Conservation (phyloP, 1,140 invertebrate genomes). For the Tribolium castaneum region DNA sequence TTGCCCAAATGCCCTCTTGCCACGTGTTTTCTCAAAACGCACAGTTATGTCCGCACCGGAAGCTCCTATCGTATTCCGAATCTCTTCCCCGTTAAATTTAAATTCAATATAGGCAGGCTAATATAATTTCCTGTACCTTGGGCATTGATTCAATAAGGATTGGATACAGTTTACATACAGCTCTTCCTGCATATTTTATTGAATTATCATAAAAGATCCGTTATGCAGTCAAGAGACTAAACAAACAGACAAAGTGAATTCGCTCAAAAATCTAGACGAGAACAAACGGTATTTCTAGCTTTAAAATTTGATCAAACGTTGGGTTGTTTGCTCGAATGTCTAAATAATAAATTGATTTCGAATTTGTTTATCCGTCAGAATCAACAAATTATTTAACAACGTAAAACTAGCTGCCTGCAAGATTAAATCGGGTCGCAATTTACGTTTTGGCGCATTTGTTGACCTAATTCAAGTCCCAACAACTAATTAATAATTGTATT, state of each 20-base stretch:
- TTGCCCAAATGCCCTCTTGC: too few species aligned
- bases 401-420: too few species aligned
- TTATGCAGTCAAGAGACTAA: constrained; percentile 15
- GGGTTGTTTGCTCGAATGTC: too few species aligned
- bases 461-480: too few species aligned
- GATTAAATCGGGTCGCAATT: too few species aligned
- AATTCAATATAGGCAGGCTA: constrained; percentile 15
- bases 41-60: background rate
- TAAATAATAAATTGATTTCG: too few species aligned
- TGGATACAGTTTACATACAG: constrained; percentile 27
- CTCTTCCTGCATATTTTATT: constrained; percentile 29
- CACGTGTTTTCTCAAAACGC: too few species aligned
- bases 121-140: constrained; percentile 17
- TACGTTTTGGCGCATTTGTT: too few species aligned
- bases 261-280: background rate
- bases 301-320: too few species aligned
- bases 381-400: too few species aligned
- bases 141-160: constrained; percentile 29
- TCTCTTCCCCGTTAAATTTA: background rate
- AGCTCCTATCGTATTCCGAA: background rate
- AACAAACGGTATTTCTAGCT: background rate
- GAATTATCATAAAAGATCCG: constrained; percentile 13
- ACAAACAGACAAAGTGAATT: constrained; percentile 12
- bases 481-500: too few species aligned
- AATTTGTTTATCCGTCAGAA: too few species aligned